phyloP scores from a whole-genome alignment of 2,797 vertebrate genomes.

The Glossophaga mutica region DNA sequence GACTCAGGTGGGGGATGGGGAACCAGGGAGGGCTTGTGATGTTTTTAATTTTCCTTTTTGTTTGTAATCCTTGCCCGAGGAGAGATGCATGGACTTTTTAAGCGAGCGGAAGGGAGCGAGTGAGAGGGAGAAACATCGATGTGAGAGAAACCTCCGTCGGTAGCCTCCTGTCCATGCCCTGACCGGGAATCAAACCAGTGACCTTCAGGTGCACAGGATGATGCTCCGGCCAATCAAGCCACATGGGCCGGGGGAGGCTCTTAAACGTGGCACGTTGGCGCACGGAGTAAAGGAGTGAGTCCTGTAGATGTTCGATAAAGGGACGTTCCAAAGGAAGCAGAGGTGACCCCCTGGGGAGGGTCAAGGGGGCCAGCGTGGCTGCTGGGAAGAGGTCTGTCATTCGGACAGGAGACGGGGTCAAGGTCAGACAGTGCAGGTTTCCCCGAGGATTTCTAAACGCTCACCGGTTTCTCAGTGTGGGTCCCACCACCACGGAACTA shows the following conservation, averaged over 20 bases:
- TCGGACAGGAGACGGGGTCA: background rate
- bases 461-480: background rate
- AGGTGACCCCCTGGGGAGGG: background rate
- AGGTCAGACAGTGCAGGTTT: accelerated
- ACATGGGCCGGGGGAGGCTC: background rate
- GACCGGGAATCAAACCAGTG: background rate
- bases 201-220: background rate
- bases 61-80: background rate
- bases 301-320: background rate
- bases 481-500: background rate
- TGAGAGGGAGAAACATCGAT: too few relatives aligned
- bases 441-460: background rate
- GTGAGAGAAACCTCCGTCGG: too few relatives aligned
- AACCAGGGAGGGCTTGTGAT: background rate
- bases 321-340: background rate
- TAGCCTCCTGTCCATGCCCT: too few relatives aligned
- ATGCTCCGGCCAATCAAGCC: too few relatives aligned
- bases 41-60: too few relatives aligned
- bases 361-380: background rate
- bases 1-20: background rate
- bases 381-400: background rate
- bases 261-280: background rate
- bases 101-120: background rate
- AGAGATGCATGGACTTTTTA: background rate
- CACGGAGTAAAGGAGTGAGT: background rate